Base-by-base conservation (phyloP, 23 tunicate species). In the Halocynthia roretzi region DNA sequence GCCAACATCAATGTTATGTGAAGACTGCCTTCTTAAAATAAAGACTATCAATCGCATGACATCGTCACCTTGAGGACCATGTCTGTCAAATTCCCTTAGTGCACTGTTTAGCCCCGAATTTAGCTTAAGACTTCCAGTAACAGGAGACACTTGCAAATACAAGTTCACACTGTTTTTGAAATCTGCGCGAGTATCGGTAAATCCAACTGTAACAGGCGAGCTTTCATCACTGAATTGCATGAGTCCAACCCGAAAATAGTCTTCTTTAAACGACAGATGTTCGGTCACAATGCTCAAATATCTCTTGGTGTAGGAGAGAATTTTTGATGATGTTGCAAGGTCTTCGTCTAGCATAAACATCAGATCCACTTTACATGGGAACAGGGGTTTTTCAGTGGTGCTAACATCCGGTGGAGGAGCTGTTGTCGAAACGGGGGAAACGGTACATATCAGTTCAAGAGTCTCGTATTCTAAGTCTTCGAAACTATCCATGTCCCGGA, bases 321-420 rank as follows among this genome's bases (percentile, higher is more conserved):
- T 54, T 53, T 22, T 52, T 52, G 21, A 8, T 12, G 65, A 49
- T 18, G 76, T 23, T 31, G 74, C 40, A 5, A 86, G 50, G 44
- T 53, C 83, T 49, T 80, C 91, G 51, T 86, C 91, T 19, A 86
- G 62, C 22, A 81, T 52, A 56, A 86, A 86, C 51, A 86, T 53
- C 5, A 68, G 56, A 57, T 86, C 91, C 22, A 75, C 75, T 51
- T 61, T 81, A 54, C 91, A 86, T 7, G 91, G 85, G 9, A 15
- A 20, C 40, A 62, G n/a, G 10, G 82, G 76, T 44, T 68, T 56
- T 15, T 71, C 18, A 12, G 71, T 15, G 10, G 57, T 56, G 0
- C 85, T 77, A 0, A 67, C 12, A 21, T 31, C 23, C 21, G 71
- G 21, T n/a, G 71, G 70, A n/a, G 70, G 52, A 7, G 75, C 60